Evolutionary conservation across 2,888 invertebrate species (phyloP).

Genomic region (Hydroisotoma schaefferi): DNA sequence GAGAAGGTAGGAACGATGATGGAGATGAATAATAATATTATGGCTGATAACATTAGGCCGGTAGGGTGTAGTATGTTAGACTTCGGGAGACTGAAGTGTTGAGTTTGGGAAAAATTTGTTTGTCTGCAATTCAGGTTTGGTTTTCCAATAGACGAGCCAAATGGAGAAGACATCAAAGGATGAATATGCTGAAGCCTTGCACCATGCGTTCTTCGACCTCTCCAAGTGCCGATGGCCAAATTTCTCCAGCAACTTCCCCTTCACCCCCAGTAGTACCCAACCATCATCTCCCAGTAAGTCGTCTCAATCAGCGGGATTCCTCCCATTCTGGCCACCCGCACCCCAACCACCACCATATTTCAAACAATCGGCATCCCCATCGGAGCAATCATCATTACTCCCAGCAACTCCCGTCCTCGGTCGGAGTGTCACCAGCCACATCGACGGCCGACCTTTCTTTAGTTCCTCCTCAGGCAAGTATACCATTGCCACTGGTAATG

Average conservation of each 20-base stretch:
- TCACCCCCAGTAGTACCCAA: constrained; percentile 52
- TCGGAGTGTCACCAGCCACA: neutral
- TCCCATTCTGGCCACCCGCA: constrained; percentile 49
- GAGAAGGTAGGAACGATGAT: no score
- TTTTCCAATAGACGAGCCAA: constrained; percentile 99
- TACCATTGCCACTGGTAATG: constrained; percentile 60
- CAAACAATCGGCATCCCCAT: constrained; percentile 57
- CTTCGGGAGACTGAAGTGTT: constrained; percentile 6
- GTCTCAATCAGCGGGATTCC: constrained; percentile 46
- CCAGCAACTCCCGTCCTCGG: constrained; percentile 28
- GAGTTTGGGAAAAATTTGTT: constrained; percentile 28
- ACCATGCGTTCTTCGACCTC: constrained; percentile 51
- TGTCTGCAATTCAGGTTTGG: constrained; percentile 78
- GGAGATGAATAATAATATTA: no score
- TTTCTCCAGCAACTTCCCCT: constrained; percentile 57
- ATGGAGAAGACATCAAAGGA: constrained; percentile 94
- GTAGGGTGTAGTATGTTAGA: constrained; percentile 3
- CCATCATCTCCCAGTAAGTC: constrained; percentile 5
- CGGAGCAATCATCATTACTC: constrained; percentile 51
- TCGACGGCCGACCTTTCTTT: constrained; percentile 29
- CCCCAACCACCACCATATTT: constrained; percentile 54
- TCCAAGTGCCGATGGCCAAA: constrained; percentile 49
- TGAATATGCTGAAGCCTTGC: constrained; percentile 84
- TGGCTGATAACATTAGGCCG: neutral
- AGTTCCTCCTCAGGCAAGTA: constrained; percentile 31